These are phyloP conservation scores for Dipodomys stephensi DNA, from an alignment of 2,113 vertebrate species.

Conservation along the genomic window DNA sequence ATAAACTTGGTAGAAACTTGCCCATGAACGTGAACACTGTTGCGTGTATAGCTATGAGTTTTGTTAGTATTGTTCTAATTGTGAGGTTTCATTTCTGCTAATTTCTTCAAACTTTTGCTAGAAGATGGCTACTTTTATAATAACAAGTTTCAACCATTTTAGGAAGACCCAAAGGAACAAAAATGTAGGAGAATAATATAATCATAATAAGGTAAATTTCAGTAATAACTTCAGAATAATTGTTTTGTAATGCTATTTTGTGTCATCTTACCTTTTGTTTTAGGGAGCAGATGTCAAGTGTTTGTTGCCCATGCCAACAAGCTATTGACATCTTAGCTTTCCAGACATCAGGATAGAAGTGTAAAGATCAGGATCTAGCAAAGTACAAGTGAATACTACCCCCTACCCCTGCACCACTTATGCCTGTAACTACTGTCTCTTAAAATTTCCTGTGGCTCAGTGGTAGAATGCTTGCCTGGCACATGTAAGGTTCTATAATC, in stretches of 20 bases:
- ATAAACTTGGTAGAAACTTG: background rate
- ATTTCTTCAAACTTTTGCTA: slow-evolving; percentile 1
- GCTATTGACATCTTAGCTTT: background rate
- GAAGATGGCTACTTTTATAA: background rate
- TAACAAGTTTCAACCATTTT: background rate
- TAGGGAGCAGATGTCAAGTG: background rate
- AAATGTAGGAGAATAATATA: background rate
- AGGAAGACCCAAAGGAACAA: background rate
- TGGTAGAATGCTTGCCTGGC: background rate
- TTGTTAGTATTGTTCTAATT: slow-evolving; percentile 1
- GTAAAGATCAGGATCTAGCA: background rate
- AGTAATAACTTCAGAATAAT: slow-evolving; percentile 2
- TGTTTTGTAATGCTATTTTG: slow-evolving; percentile 11
- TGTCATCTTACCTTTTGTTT: background rate
- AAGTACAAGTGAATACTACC: background rate
- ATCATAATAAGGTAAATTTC: background rate
- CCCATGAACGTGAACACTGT: background rate
- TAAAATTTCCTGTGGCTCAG: background rate
- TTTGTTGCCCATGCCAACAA: background rate
- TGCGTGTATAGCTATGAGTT: background rate
- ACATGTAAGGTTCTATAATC: background rate
- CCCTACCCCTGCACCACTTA: background rate
- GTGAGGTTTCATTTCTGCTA: background rate
- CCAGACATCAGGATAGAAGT: background rate
- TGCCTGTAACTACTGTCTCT: background rate